Percentiles rank a stretch among this genome's conserved stretches.
Evolutionary conservation across 2,113 vertebrate genomes (phyloP).

Genomic region (Macheiramphus alcinus): DNA sequence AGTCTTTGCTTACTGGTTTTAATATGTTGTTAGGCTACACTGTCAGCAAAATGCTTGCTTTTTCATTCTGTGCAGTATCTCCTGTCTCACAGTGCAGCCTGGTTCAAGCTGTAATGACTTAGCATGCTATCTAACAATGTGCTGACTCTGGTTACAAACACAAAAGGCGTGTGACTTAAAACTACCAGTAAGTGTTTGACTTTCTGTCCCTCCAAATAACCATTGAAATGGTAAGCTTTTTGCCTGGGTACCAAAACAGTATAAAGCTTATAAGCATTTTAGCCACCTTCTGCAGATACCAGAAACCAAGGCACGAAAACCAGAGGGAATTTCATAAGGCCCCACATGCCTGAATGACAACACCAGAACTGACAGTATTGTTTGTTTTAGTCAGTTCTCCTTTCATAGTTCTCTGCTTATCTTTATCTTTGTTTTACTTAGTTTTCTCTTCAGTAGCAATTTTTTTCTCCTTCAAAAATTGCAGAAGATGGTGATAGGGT

Average conservation of each 20-base stretch:
- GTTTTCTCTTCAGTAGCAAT: not conserved
- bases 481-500: not conserved
- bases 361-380: not conserved
- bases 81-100: not conserved
- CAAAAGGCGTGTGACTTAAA: not conserved
- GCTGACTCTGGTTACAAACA: slow-evolving; percentile 10
- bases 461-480: not conserved
- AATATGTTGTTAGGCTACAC: slow-evolving; percentile 15
- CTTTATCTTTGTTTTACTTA: not conserved
- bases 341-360: rapidly evolving
- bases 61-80: slow-evolving; percentile 27
- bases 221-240: not conserved
- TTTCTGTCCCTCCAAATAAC: not conserved
- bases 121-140: slow-evolving; percentile 38
- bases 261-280: not conserved
- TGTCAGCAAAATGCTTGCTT: not conserved
- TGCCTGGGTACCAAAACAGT: not conserved
- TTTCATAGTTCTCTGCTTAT: not conserved
- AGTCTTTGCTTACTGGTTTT: slow-evolving; percentile 47
- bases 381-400: not conserved
- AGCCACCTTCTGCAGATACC: not conserved
- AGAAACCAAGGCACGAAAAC: not conserved
- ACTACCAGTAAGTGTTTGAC: not conserved
- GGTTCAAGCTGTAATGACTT: slow-evolving; percentile 4
- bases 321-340: not conserved